phyloP scores from a whole-genome alignment of 1,140 invertebrate genomes.

The Latrodectus geometricus region DNA sequence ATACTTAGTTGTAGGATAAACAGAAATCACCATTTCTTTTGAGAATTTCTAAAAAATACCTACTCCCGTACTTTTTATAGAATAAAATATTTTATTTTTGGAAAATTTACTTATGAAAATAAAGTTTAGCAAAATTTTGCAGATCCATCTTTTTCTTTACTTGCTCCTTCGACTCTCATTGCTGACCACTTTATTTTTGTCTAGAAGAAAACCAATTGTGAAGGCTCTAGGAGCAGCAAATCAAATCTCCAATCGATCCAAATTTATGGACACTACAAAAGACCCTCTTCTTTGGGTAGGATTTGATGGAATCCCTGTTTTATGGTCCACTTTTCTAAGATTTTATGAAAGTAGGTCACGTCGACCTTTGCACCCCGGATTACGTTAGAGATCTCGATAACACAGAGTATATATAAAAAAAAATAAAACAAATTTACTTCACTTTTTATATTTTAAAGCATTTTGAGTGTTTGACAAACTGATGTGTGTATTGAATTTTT shows the following conservation, averaged over 20 bases:
- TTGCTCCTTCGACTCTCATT: background rate
- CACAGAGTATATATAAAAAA: too few relatives aligned
- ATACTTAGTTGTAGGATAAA: too few relatives aligned
- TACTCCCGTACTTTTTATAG: background rate
- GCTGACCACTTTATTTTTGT: constrained; percentile 50
- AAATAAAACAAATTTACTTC: too few relatives aligned
- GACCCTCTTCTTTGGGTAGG: background rate
- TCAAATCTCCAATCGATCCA: constrained; percentile 47
- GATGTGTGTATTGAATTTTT: too few relatives aligned
- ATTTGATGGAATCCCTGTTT: constrained; percentile 31
- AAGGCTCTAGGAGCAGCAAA: constrained; percentile 30
- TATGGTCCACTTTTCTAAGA: constrained; percentile 17
- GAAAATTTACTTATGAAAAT: background rate
- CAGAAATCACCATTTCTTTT: background rate
- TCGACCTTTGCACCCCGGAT: background rate
- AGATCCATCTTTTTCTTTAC: background rate
- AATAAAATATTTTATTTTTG: background rate
- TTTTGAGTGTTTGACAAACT: too few relatives aligned
- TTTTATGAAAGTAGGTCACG: constrained; percentile 35
- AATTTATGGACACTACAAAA: constrained; percentile 48
- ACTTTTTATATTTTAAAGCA: too few relatives aligned
- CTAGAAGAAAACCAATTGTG: constrained; percentile 36
- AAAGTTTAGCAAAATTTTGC: background rate
- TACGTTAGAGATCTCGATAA: constrained; percentile 15
- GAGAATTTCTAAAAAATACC: background rate